Evolutionary conservation across 2,797 vertebrate species (phyloP).

Genomic region (Gymnoscopelus braueri): DNA sequence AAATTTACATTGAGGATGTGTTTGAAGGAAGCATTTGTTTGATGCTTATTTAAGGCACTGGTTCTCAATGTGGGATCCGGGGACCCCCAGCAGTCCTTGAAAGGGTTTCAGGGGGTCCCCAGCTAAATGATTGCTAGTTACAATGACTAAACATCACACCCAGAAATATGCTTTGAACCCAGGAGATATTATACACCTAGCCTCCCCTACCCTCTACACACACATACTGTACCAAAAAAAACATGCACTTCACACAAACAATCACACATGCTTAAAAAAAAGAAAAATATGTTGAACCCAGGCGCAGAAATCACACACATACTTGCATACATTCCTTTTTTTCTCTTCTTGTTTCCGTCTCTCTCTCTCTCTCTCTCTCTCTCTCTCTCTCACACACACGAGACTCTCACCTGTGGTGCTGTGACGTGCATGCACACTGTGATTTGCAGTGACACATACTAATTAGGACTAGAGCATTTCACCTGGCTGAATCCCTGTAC

Average conservation of each 20-base stretch:
- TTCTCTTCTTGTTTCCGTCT: constrained; percentile 15
- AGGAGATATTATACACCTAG: background rate
- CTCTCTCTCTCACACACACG: constrained; percentile 19
- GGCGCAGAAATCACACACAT: no score
- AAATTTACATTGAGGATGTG: no score
- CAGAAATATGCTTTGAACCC: background rate
- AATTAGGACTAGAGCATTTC: constrained; percentile 27
- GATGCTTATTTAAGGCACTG: no score
- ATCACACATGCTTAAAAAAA: no score
- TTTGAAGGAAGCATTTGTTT: no score
- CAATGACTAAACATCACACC: background rate
- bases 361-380: constrained; percentile 12
- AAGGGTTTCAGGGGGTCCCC: no score
- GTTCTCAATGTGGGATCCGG: no score
- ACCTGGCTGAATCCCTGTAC: constrained; percentile 22
- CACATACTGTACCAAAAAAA: no score
- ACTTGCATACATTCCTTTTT: background rate
- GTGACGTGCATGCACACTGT: constrained; percentile 23
- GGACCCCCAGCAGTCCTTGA: no score
- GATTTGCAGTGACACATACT: constrained; percentile 41
- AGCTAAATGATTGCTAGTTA: no score
- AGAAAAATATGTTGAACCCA: no score
- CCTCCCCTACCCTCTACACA: background rate
- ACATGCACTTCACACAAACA: background rate
- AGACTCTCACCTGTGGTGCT: constrained; percentile 32